These are phyloP conservation scores for Drosophila aff. DNA, from an alignment of 1,140 invertebrate genomes.

Conservation along the genomic window DNA sequence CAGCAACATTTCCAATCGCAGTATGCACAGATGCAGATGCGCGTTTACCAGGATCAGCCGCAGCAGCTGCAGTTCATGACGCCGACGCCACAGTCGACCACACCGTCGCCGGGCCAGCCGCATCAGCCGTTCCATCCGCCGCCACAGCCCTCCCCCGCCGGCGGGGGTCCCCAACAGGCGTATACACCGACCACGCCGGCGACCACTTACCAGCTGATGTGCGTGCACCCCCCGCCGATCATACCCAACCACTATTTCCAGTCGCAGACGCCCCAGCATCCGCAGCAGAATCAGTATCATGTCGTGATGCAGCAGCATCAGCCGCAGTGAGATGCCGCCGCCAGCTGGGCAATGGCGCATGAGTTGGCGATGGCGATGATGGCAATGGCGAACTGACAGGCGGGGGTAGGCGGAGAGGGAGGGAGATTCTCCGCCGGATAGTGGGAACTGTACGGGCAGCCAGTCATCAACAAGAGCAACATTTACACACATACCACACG, in stretches of 20 bases:
- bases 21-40: slow-evolving; percentile 87
- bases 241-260: slow-evolving; percentile 75
- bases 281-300: slow-evolving; percentile 75
- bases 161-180: slow-evolving; percentile 84
- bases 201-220: slow-evolving; percentile 87
- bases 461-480: slow-evolving; percentile 45
- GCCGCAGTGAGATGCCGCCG: slow-evolving; percentile 68
- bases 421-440: slow-evolving; percentile 21
- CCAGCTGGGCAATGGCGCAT: slow-evolving; percentile 41
- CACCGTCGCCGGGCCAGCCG: slow-evolving; percentile 88
- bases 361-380: slow-evolving; percentile 28
- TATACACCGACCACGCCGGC: slow-evolving; percentile 76
- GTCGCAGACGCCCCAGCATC: slow-evolving; percentile 73
- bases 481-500: slow-evolving; percentile 36
- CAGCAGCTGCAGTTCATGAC: slow-evolving; percentile 87
- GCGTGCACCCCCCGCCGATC: slow-evolving; percentile 85
- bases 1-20: slow-evolving; percentile 87
- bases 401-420: slow-evolving; percentile 7
- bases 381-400: slow-evolving; percentile 22
- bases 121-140: slow-evolving; percentile 87
- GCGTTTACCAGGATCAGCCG: slow-evolving; percentile 88
- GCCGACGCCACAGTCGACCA: slow-evolving; percentile 88
- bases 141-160: slow-evolving; percentile 87
- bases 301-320: slow-evolving; percentile 82
- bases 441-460: slow-evolving; percentile 47